Conservation (phyloP, 2,113 vertebrate species). For the Hirundichthys speculiger region DNA sequence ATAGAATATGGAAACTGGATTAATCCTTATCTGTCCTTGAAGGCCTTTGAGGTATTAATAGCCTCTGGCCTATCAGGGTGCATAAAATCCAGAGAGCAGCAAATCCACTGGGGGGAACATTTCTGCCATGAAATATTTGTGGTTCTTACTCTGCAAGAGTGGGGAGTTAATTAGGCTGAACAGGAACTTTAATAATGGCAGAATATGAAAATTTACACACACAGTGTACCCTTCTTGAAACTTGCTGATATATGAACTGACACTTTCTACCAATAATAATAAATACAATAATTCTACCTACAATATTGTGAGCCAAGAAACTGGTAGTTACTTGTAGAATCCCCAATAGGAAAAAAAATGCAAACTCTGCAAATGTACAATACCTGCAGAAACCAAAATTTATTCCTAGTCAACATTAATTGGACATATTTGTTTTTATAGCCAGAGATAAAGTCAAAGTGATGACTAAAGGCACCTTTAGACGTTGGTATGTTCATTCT, state of each 20-base stretch:
- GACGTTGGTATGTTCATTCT: background rate
- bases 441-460: background rate
- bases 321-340: too few relatives aligned
- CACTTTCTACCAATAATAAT: background rate
- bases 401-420: too few relatives aligned
- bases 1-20: slow-evolving; percentile 39
- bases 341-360: too few relatives aligned
- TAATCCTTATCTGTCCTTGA: slow-evolving; percentile 61
- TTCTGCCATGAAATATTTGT: slow-evolving; percentile 38
- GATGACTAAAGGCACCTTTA: background rate
- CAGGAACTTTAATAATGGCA: slow-evolving; percentile 28
- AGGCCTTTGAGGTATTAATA: slow-evolving; percentile 59
- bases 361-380: too few relatives aligned
- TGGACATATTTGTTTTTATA: too few relatives aligned
- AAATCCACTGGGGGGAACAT: slow-evolving; percentile 20
- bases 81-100: slow-evolving; percentile 39
- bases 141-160: slow-evolving; percentile 25
- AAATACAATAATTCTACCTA: background rate
- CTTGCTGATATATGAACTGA: slow-evolving; percentile 15
- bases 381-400: too few relatives aligned
- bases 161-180: slow-evolving; percentile 46
- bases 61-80: slow-evolving; percentile 29
- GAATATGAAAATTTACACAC: slow-evolving; percentile 13
- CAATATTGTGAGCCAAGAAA: background rate
- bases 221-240: background rate